Evolutionary conservation across 2,888 invertebrate genomes (phyloP).

Genomic region (Heliconius sara): DNA sequence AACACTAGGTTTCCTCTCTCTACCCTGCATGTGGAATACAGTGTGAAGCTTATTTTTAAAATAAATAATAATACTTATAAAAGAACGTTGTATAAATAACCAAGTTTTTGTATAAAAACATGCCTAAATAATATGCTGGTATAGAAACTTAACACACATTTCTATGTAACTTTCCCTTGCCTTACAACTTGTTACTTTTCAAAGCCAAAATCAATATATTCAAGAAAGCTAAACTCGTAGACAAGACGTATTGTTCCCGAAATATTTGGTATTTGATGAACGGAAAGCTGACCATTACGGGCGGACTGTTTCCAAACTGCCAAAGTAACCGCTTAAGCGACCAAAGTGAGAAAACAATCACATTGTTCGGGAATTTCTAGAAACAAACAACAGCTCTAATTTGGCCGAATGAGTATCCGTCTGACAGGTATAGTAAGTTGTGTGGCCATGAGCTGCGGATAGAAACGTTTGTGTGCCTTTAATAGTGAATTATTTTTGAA

Average conservation of each 20-base stretch:
- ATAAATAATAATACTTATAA: background rate
- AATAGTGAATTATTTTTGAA: background rate
- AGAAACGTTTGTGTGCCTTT: background rate
- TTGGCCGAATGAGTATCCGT: conserved; percentile 66
- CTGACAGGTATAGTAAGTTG: conserved; percentile 11
- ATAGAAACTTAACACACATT: conserved; percentile 9
- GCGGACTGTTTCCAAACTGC: conserved; percentile 65
- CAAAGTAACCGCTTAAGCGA: conserved; percentile 59
- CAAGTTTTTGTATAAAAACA: background rate
- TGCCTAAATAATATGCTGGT: background rate
- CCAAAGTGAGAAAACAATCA: conserved; percentile 60
- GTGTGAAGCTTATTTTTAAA: no score
- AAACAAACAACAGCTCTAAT: conserved; percentile 61
- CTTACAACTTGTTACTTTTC: conserved; percentile 22
- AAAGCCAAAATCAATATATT: conserved; percentile 48
- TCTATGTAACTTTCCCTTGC: background rate
- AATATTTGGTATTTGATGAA: conserved; percentile 73
- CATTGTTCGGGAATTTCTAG: conserved; percentile 59
- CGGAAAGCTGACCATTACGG: conserved; percentile 71
- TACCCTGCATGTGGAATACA: no score
- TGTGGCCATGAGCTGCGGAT: background rate
- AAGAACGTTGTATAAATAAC: background rate
- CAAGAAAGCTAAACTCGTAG: conserved; percentile 43
- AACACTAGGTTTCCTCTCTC: no score
- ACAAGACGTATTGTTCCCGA: conserved; percentile 60